phyloP scores from a whole-genome alignment of 1,140 invertebrate genomes.

The Drosophila bifasciata region DNA sequence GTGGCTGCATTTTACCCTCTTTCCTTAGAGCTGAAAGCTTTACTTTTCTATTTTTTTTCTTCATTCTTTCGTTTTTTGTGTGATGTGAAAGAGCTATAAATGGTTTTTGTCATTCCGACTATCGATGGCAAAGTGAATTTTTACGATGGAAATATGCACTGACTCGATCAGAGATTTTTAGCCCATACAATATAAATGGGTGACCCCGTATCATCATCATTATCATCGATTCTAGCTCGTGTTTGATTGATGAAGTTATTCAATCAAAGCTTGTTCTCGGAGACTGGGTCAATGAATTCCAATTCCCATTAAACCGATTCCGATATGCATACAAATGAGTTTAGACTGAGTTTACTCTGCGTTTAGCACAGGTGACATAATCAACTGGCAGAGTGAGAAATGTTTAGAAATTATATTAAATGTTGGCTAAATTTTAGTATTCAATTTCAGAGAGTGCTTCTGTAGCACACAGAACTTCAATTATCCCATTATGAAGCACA shows the following conservation, averaged over 20 bases:
- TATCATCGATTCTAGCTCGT: constrained; percentile 18
- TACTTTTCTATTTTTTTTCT: constrained; percentile 4
- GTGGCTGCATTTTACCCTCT: constrained; percentile 32
- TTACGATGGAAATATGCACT: constrained; percentile 32
- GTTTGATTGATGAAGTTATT: constrained; percentile 55
- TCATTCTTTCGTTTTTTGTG: constrained; percentile 6
- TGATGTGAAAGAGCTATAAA: constrained; percentile 47
- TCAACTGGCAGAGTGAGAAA: constrained; percentile 9
- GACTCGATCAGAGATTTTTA: constrained; percentile 21
- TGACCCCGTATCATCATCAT: constrained; percentile 48
- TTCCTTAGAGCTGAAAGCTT: constrained; percentile 10
- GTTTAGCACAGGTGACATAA: constrained; percentile 31
- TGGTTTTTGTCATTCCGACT: constrained; percentile 56
- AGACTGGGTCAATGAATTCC: constrained; percentile 41
- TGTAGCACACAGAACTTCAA: constrained; percentile 14
- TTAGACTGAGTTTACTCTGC: constrained; percentile 6
- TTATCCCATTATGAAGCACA: constrained; percentile 29
- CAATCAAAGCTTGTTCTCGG: constrained; percentile 10
- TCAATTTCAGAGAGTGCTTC: not conserved
- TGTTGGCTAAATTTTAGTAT: too few species aligned
- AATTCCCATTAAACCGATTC: constrained; percentile 51
- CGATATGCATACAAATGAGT: constrained; percentile 40
- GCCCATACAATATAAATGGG: constrained; percentile 18
- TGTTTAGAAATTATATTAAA: not conserved
- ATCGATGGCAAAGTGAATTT: constrained; percentile 68